A percentile compares a stretch with the other conserved stretches of the same genome.
phyloP scores from a whole-genome alignment of 2,113 vertebrate species.

The Eulacestoma nigropectus region DNA sequence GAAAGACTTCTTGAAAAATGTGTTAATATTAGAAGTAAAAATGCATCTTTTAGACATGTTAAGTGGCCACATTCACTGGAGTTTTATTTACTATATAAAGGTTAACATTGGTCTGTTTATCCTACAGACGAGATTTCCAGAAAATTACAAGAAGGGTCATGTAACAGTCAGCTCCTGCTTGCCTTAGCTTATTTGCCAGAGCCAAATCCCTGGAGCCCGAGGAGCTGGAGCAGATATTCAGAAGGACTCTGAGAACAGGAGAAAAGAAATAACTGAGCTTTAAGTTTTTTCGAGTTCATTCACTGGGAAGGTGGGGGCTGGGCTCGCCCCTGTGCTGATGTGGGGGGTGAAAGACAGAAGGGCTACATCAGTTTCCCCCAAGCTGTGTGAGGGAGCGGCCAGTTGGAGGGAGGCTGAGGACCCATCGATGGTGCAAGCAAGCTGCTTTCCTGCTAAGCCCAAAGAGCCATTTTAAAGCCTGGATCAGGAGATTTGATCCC shows the following conservation, averaged over 20 bases:
- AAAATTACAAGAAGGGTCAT: conserved; percentile 65
- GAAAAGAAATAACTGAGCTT: background rate
- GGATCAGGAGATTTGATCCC: background rate
- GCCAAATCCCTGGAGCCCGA: conserved; percentile 43
- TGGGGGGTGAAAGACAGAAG: background rate
- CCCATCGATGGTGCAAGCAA: background rate
- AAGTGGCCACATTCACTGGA: conserved; percentile 45
- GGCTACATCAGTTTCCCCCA: accelerated
- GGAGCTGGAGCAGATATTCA: conserved; percentile 23
- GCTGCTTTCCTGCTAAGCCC: background rate
- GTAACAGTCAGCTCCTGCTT: conserved; percentile 61
- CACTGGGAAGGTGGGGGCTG: background rate
- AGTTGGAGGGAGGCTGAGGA: background rate
- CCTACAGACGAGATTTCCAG: conserved; percentile 52
- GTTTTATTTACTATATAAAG: conserved; percentile 62
- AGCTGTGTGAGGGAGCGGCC: accelerated
- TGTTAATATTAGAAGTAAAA: conserved; percentile 66
- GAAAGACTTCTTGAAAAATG: conserved; percentile 53
- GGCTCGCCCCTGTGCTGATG: background rate
- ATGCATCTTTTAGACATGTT: conserved; percentile 41
- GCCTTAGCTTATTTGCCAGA: conserved; percentile 40
- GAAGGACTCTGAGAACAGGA: background rate
- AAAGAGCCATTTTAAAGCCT: background rate
- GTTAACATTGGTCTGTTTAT: conserved; percentile 63
- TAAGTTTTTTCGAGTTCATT: background rate